Evolutionary conservation across 2,888 invertebrate species (phyloP).

Genomic region (Melinaea marsaeus): DNA sequence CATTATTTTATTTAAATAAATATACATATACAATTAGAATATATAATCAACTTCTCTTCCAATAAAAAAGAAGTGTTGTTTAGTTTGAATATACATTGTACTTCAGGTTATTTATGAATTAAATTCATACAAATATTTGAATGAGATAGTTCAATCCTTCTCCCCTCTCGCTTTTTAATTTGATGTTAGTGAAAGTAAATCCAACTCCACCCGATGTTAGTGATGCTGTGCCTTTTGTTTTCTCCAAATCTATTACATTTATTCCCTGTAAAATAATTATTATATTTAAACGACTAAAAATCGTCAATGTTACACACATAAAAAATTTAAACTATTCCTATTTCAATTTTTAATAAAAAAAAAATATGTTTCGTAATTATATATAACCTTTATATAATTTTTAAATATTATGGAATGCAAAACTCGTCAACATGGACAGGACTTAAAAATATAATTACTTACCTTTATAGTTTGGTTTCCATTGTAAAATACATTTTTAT

Average conservation of each 20-base stretch:
- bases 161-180: conserved; percentile 55
- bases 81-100: not conserved
- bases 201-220: conserved; percentile 63
- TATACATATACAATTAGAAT: too few species aligned
- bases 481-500: conserved; percentile 60
- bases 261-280: conserved; percentile 49
- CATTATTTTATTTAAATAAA: too few species aligned
- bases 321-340: not conserved
- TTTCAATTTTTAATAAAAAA: too few species aligned
- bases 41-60: not conserved
- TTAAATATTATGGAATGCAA: too few species aligned
- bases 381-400: too few species aligned
- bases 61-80: not conserved
- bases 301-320: not conserved
- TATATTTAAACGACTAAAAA: not conserved
- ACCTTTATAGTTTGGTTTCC: conserved; percentile 57
- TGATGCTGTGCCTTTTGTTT: conserved; percentile 44
- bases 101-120: not conserved
- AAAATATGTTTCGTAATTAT: too few species aligned
- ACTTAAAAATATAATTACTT: conserved; percentile 20
- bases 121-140: conserved; percentile 30
- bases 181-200: conserved; percentile 55
- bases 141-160: conserved; percentile 53
- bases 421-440: too few species aligned
- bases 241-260: conserved; percentile 51